These are phyloP conservation scores for Cryptocephalus moraei DNA, from an alignment of 2,888 invertebrate genomes.

Conservation along the genomic window DNA sequence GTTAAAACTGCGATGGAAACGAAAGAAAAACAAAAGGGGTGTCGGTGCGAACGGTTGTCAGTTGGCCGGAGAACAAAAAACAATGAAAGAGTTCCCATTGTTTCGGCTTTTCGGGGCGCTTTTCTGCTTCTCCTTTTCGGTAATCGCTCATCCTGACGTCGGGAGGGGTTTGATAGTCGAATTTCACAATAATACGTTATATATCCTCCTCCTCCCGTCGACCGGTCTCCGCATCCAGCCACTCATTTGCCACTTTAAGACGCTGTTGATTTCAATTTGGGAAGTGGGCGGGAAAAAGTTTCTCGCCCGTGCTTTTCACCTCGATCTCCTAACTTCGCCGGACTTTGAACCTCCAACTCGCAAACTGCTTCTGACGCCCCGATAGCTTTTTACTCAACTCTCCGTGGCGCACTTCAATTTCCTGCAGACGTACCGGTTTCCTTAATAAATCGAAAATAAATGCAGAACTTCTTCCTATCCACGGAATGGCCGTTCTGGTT, in stretches of 20 bases:
- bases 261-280: conserved; percentile 10
- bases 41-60: conserved; percentile 38
- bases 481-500: too few relatives aligned
- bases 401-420: too few relatives aligned
- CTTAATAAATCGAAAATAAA: too few relatives aligned
- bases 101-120: conserved; percentile 22
- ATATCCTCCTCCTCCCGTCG: too few relatives aligned
- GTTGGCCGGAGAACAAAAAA: conserved; percentile 37
- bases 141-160: conserved; percentile 34
- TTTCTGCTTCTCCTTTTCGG: conserved; percentile 18
- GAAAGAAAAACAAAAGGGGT: conserved; percentile 39
- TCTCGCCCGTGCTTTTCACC: too few relatives aligned
- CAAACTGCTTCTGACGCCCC: too few relatives aligned
- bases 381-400: too few relatives aligned
- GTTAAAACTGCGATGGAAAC: conserved; percentile 36
- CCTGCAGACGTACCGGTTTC: too few relatives aligned
- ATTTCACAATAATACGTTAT: conserved; percentile 8
- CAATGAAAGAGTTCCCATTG: conserved; percentile 39
- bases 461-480: too few relatives aligned
- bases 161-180: conserved; percentile 23
- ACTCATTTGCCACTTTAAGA: conserved; percentile 11
- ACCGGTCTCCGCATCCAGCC: conserved; percentile 8
- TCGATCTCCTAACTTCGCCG: too few relatives aligned
- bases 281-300: background rate
- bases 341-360: too few relatives aligned